Evolutionary conservation across 1,140 invertebrate genomes (phyloP).

Genomic region (Artemia franciscana): DNA sequence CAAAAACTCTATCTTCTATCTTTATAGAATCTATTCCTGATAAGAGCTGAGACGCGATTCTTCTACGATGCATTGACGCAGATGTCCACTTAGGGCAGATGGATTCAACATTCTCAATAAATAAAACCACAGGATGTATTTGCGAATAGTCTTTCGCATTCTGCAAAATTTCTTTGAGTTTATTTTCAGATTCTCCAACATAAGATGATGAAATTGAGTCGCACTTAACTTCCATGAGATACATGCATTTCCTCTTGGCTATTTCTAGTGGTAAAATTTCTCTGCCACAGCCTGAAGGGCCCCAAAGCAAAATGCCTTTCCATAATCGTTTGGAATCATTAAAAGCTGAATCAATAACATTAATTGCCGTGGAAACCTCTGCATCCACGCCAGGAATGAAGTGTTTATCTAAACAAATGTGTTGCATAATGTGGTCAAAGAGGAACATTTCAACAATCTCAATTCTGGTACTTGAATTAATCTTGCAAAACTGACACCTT

Average conservation of each 20-base stretch:
- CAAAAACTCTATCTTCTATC: constrained; percentile 7
- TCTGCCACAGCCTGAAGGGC: constrained; percentile 29
- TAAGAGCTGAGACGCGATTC: constrained; percentile 17
- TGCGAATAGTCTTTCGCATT: constrained; percentile 6
- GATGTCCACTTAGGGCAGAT: constrained; percentile 5
- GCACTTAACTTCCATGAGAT: constrained; percentile 4
- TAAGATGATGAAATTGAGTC: constrained; percentile 3
- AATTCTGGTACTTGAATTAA: background rate
- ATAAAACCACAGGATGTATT: constrained; percentile 9
- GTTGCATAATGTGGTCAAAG: background rate
- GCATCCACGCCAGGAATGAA: background rate
- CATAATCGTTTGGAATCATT: background rate
- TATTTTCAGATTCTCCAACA: constrained; percentile 9
- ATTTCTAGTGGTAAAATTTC: constrained; percentile 22
- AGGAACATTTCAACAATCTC: background rate
- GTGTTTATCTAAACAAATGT: background rate
- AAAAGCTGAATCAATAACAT: background rate
- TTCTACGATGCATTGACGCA: constrained; percentile 6
- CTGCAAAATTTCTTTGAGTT: constrained; percentile 8
- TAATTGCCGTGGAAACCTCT: background rate
- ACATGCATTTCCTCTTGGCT: constrained; percentile 8
- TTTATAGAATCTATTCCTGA: constrained; percentile 19
- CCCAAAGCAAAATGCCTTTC: constrained; percentile 22
- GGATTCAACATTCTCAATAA: constrained; percentile 11
- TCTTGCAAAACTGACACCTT: background rate